phyloP scores from a whole-genome alignment of 1,140 invertebrate species.

The Caenorhabditis remanei region DNA sequence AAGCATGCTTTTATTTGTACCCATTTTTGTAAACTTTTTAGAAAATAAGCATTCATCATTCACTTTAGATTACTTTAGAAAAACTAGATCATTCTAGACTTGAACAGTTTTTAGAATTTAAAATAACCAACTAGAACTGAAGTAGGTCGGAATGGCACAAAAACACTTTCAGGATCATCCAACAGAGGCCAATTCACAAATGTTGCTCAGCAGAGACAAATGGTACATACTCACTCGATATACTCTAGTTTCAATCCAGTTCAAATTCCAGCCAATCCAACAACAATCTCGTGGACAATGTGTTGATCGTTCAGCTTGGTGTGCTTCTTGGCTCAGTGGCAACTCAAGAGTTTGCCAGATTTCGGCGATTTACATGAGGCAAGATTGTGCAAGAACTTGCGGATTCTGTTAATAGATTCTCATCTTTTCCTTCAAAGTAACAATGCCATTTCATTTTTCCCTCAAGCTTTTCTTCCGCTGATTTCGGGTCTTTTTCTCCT shows the following conservation, averaged over 20 bases:
- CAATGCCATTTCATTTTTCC: slow-evolving; percentile 43
- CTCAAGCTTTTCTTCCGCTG: slow-evolving; percentile 32
- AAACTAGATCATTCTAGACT: background rate
- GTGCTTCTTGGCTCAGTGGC: slow-evolving; percentile 67
- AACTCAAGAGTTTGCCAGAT: slow-evolving; percentile 69
- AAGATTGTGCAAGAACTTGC: slow-evolving; percentile 70
- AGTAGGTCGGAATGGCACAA: no score
- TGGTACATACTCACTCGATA: background rate
- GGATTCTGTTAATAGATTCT: slow-evolving; percentile 64
- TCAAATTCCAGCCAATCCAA: background rate
- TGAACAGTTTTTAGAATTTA: background rate
- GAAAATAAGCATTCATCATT: background rate
- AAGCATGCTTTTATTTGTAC: slow-evolving; percentile 11
- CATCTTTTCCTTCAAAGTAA: background rate
- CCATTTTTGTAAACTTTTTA: no score
- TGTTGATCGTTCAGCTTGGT: slow-evolving; percentile 71
- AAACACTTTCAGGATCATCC: background rate
- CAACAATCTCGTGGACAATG: slow-evolving; percentile 39
- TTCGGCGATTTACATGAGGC: slow-evolving; percentile 74
- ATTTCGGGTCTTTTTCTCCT: slow-evolving; percentile 4
- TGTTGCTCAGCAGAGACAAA: background rate
- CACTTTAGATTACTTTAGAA: background rate
- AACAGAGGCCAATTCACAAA: background rate
- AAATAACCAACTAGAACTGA: background rate
- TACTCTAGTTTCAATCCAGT: background rate